These are phyloP conservation scores for Leptura quadrifasciata DNA, from an alignment of 2,888 invertebrate genomes.

Conservation along the genomic window DNA sequence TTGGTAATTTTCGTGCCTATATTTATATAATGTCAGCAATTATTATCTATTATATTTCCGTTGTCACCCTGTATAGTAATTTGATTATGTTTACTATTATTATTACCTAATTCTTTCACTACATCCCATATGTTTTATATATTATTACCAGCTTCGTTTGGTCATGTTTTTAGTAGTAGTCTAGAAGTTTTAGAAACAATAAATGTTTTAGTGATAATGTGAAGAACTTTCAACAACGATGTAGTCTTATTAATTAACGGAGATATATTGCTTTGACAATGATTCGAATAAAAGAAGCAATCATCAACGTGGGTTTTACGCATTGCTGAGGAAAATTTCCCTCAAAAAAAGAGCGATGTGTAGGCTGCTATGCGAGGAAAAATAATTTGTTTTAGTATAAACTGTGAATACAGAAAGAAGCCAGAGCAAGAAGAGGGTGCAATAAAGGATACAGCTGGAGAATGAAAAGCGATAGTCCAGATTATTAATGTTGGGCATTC, in stretches of 20 bases:
- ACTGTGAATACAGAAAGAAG: constrained; percentile 26
- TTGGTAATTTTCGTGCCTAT: too few species aligned
- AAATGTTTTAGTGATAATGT: too few species aligned
- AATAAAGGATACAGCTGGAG: constrained; percentile 58
- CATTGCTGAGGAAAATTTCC: neutral
- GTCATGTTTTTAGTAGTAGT: too few species aligned
- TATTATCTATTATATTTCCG: too few species aligned
- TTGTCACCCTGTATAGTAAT: too few species aligned
- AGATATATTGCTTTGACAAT: neutral
- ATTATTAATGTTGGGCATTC: constrained; percentile 69
- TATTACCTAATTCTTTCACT: too few species aligned
- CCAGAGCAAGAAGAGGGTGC: constrained; percentile 17
- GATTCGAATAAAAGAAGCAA: neutral
- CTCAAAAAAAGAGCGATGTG: constrained; percentile 5
- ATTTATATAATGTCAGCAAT: too few species aligned
- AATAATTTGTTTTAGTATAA: constrained; percentile 35
- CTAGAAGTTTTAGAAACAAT: too few species aligned
- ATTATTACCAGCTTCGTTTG: too few species aligned
- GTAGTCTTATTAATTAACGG: neutral
- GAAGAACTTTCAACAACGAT: too few species aligned
- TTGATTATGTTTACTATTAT: too few species aligned
- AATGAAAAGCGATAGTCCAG: constrained; percentile 64
- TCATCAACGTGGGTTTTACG: neutral
- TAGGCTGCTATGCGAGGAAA: constrained; percentile 21
- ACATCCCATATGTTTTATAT: too few species aligned